Evolutionary conservation across 2,797 vertebrate species (phyloP).

Genomic region (Sebastes minor): DNA sequence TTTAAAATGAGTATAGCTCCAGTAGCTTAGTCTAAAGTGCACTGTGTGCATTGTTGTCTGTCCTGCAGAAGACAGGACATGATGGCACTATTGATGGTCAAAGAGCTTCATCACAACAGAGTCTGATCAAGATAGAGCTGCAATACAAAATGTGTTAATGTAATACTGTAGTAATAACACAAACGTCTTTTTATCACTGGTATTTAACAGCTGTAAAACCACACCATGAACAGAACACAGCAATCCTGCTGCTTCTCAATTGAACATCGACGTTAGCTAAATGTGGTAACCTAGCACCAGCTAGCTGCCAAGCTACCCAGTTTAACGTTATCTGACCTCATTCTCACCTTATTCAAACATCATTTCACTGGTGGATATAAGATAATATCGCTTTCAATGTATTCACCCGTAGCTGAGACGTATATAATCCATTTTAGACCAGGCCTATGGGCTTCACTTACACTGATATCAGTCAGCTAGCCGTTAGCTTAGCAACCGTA

Average conservation of each 20-base stretch:
- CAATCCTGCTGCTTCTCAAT: background rate
- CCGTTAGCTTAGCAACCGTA: slow-evolving; percentile 71
- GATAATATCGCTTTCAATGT: background rate
- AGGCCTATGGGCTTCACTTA: background rate
- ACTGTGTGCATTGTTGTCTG: too few relatives aligned
- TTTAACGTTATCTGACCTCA: background rate
- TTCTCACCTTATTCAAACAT: slow-evolving; percentile 47
- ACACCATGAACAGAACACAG: background rate
- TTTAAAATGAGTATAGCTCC: too few relatives aligned
- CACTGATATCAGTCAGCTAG: background rate
- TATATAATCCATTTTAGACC: background rate
- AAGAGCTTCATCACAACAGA: background rate
- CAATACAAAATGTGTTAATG: background rate
- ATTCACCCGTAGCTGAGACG: background rate
- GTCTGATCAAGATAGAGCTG: background rate
- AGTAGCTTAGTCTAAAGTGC: too few relatives aligned
- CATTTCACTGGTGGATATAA: background rate
- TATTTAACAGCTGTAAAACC: background rate
- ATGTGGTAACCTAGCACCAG: background rate
- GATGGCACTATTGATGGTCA: background rate
- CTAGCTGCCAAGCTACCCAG: slow-evolving; percentile 28
- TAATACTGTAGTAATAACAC: background rate
- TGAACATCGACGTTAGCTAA: background rate
- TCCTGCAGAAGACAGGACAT: background rate
- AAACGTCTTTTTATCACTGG: rapidly evolving